Conservation (phyloP, 2,888 invertebrate genomes). For the Phaedon cochleariae region DNA sequence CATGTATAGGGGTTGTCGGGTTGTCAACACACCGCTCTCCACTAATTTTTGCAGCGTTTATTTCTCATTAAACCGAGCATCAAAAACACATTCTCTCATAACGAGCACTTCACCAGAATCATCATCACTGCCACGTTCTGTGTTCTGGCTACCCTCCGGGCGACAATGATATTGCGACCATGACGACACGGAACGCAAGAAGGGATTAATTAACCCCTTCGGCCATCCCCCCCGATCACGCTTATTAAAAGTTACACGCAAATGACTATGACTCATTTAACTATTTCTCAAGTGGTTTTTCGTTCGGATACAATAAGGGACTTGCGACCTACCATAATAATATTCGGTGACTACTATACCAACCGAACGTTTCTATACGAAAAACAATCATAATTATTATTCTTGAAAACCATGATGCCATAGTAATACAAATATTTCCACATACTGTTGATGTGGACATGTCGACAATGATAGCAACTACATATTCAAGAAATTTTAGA, state of each 20-base stretch:
- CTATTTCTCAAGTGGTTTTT: conserved; percentile 51
- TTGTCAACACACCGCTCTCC: neutral
- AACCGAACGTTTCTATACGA: too few relatives aligned
- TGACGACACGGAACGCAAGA: conserved; percentile 55
- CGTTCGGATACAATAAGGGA: neutral
- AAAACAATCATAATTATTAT: too few relatives aligned
- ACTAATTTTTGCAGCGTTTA: conserved; percentile 2
- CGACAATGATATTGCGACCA: conserved; percentile 58
- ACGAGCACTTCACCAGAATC: neutral
- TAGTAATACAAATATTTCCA: too few relatives aligned
- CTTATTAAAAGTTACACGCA: conserved; percentile 59
- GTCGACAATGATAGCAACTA: too few relatives aligned
- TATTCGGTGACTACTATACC: neutral
- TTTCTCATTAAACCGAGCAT: neutral
- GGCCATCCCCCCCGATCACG: conserved; percentile 48
- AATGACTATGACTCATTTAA: conserved; percentile 57
- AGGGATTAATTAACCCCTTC: conserved; percentile 62
- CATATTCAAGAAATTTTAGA: too few relatives aligned
- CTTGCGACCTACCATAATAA: neutral
- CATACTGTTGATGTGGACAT: too few relatives aligned
- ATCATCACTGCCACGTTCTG: too few relatives aligned
- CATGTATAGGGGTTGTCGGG: neutral
- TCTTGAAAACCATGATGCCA: too few relatives aligned
- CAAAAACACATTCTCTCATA: neutral
- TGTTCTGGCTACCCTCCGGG: conserved; percentile 36